Percentiles rank a stretch among this genome's conserved stretches.
Evolutionary conservation across 2,888 invertebrate species (phyloP).

Genomic region (Torymus auratus): DNA sequence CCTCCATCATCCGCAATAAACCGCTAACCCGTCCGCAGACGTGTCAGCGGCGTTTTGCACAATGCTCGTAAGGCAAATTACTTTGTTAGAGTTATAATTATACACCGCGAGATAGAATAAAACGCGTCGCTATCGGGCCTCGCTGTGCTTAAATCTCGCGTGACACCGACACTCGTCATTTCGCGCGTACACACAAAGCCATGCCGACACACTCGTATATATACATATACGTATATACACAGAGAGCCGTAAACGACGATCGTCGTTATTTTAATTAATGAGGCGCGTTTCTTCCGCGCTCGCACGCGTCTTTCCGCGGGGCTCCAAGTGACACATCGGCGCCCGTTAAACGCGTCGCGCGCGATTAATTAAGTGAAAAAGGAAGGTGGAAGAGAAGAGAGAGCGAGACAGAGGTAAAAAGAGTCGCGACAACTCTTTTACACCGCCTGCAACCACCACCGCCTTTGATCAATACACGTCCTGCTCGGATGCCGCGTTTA

Average conservation of each 20-base stretch:
- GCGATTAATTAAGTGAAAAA: conserved; percentile 45
- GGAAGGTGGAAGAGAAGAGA: conserved; percentile 8
- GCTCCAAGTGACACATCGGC: conserved; percentile 36
- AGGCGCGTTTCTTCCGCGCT: neutral
- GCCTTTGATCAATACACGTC: conserved; percentile 38
- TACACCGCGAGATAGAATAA: conserved; percentile 27
- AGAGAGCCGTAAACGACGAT: conserved; percentile 36
- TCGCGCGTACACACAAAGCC: conserved; percentile 35
- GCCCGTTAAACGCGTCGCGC: conserved; percentile 12
- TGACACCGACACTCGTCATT: conserved; percentile 53
- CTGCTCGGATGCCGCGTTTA: neutral
- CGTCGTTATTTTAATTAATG: conserved; percentile 57
- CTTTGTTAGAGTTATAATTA: conserved; percentile 40
- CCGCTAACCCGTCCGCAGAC: neutral
- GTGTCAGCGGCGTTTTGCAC: neutral
- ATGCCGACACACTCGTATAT: neutral
- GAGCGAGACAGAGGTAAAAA: neutral
- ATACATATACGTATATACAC: neutral
- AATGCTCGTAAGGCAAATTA: conserved; percentile 23
- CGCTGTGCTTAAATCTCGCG: conserved; percentile 52
- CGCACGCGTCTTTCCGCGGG: conserved; percentile 7
- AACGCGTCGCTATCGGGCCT: conserved; percentile 32
- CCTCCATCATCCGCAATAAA: neutral
- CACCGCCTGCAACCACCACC: neutral
- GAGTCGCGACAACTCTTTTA: conserved; percentile 47